Percentiles rank a stretch among this genome's conserved stretches.
phyloP scores from a whole-genome alignment of 2,888 invertebrate genomes.

The Watsonalla binaria region DNA sequence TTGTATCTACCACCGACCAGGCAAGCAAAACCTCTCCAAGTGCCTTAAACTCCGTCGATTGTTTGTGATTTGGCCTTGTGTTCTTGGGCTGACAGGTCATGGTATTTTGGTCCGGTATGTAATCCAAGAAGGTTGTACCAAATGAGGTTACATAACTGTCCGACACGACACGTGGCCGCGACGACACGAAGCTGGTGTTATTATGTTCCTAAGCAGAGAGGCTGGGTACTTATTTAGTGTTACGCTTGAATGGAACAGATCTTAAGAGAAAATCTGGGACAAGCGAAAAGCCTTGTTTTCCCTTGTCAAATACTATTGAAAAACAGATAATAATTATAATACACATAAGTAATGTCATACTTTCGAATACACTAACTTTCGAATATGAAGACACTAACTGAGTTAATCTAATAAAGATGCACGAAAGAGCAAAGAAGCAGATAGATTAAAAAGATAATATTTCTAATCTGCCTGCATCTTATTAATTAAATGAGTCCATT shows the following conservation, averaged over 20 bases:
- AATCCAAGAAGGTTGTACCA: slow-evolving; percentile 42
- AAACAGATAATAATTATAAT: no score
- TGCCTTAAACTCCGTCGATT: background rate
- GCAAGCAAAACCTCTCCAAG: slow-evolving; percentile 20
- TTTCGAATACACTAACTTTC: no score
- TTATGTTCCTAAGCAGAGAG: background rate
- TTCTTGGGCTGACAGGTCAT: slow-evolving; percentile 19
- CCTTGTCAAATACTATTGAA: no score
- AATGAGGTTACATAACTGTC: slow-evolving; percentile 62
- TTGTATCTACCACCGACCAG: slow-evolving; percentile 38
- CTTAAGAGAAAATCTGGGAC: background rate
- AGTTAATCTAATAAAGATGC: no score
- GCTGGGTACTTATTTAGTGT: background rate
- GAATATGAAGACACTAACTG: no score
- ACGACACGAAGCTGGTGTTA: background rate
- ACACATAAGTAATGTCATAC: no score
- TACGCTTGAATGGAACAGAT: background rate
- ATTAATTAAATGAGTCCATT: no score
- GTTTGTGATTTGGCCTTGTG: slow-evolving; percentile 4
- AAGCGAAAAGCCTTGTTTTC: background rate
- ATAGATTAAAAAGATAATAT: no score
- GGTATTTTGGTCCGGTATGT: slow-evolving; percentile 29
- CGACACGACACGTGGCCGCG: slow-evolving; percentile 32
- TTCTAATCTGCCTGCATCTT: no score
- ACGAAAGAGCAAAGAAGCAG: no score